Evolutionary conservation across 2,797 vertebrate genomes (phyloP), one percentile per base, ranked within the genome.

Genomic region (Dendrocincla tyrannina): DNA sequence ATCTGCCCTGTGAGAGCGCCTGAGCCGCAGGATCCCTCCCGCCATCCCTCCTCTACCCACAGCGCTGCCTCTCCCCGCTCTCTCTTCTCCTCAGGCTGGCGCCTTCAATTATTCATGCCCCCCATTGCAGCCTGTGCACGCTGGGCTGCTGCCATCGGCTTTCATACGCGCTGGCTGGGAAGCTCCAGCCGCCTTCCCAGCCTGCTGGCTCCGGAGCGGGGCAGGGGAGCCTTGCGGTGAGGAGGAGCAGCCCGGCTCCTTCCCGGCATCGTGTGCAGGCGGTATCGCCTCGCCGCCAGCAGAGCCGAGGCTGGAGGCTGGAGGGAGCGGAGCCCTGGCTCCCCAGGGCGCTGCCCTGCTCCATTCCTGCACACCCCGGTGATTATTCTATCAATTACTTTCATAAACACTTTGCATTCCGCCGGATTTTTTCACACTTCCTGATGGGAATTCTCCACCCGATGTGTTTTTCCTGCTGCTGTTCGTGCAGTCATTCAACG

Each of bases 71-170:
- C 85, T 69, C 56, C 27, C 19, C 17, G 39, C 77, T 33, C 49
- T 77, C 72, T 67, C 23, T 64, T 72, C 85, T 89, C 47, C 93
- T 77, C 62, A 50, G 89, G 88, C 96, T 82, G 86, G 90, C 32
- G 78, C 93, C 93, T 95, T 97, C 97, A 97, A 97, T 97, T 97
- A 97, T 98, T 97, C 97, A 97, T 97, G 93, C 92, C 94, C 97
- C 95, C 95, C 79, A 17, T 17, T 91, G 96, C 96, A 97, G 95
- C 78, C 75, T 84, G 80, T 42, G 91, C 75, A 39, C 16, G 67
- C 90, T 81, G 91, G 49, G 89, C 91, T 62, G 91, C 68, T 82
- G 95, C 94, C 87, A 86, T 91, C 80, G 77, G 77, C 81, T 86
- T 88, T 81, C 78, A 82, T 68, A 28, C 2, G 80, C 2, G 5